Conservation (phyloP, 2,113 vertebrate genomes). For the Atractosteus spatula region DNA sequence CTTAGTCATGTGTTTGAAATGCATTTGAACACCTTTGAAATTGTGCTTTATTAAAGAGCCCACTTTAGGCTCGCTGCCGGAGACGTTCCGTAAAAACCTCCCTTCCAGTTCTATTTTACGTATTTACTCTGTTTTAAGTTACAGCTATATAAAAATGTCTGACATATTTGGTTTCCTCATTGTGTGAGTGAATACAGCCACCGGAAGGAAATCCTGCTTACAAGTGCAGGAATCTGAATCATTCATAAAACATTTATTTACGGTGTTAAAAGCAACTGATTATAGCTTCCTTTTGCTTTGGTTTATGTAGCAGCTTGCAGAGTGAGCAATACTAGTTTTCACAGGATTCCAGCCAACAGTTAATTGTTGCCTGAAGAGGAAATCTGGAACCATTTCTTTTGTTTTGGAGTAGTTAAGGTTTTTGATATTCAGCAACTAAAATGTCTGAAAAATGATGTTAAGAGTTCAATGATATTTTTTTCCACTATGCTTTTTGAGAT, state of each 20-base stretch:
- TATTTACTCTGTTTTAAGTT: no score
- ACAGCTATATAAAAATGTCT: no score
- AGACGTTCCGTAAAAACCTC: no score
- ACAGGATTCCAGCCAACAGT: background rate
- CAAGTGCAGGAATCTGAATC: background rate
- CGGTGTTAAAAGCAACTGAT: background rate
- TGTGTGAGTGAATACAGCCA: background rate
- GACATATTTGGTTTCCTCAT: background rate
- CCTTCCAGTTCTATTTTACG: no score
- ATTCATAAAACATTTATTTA: constrained; percentile 3
- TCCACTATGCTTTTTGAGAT: no score
- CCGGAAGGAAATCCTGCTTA: constrained; percentile 3
- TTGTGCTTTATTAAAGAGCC: no score
- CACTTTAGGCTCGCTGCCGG: no score
- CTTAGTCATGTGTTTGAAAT: no score
- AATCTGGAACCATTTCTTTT: constrained; percentile 1
- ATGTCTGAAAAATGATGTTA: no score
- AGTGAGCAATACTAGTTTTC: background rate
- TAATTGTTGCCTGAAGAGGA: background rate
- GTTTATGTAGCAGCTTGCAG: background rate
- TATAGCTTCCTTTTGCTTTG: background rate
- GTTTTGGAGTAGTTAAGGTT: background rate
- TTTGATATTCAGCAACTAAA: no score
- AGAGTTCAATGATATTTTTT: no score
- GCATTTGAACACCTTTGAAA: no score